phyloP scores from a whole-genome alignment of 2,888 invertebrate genomes.

The Lasiommata megera region DNA sequence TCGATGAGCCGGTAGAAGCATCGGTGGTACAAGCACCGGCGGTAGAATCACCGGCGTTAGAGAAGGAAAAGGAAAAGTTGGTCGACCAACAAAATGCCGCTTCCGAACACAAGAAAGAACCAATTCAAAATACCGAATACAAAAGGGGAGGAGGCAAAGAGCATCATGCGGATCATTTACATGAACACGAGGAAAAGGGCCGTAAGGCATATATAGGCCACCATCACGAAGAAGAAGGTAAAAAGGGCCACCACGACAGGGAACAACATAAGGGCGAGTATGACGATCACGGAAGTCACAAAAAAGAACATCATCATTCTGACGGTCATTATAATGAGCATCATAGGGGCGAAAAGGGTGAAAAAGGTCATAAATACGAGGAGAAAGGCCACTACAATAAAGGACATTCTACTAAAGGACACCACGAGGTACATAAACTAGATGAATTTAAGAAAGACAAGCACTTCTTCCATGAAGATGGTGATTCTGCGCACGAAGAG shows the following conservation, averaged over 20 bases:
- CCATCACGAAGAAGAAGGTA: conserved; percentile 85
- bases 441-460: conserved; percentile 94
- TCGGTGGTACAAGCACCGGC: background rate
- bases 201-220: conserved; percentile 87
- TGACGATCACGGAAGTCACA: conserved; percentile 83
- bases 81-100: conserved; percentile 63
- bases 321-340: conserved; percentile 84
- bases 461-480: conserved; percentile 92
- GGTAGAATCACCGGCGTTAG: background rate
- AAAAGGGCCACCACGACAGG: conserved; percentile 88
- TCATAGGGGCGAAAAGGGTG: conserved; percentile 85
- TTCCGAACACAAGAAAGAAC: conserved; percentile 71
- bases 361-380: conserved; percentile 84
- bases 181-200: conserved; percentile 85
- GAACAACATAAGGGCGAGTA: conserved; percentile 83
- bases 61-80: conserved; percentile 37
- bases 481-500: conserved; percentile 90
- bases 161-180: conserved; percentile 83
- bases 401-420: conserved; percentile 92
- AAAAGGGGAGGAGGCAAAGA: conserved; percentile 85
- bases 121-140: conserved; percentile 71
- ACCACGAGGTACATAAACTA: conserved; percentile 91
- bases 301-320: conserved; percentile 83
- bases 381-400: conserved; percentile 90
- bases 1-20: background rate